Conservation (phyloP, 2,113 vertebrate species). For the Progne subis region DNA sequence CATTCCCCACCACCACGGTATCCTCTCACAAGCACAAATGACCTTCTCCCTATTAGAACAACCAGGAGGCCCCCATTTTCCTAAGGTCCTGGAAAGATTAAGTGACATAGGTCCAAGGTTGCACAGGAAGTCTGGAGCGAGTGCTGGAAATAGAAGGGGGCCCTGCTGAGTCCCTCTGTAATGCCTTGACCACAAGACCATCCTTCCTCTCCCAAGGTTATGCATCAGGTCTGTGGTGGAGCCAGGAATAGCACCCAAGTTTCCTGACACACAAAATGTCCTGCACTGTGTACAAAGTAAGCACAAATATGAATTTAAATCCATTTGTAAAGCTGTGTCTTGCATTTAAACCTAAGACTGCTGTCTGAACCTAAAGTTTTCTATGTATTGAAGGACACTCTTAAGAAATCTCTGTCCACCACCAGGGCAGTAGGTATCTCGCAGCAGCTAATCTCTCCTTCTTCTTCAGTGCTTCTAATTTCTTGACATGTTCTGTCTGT, state of each 20-base stretch:
- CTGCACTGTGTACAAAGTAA: neutral
- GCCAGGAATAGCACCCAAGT: conserved; percentile 53
- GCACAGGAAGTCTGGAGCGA: conserved; percentile 63
- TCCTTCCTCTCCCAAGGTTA: conserved; percentile 63
- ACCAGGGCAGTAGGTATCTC: neutral
- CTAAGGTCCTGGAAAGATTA: conserved; percentile 49
- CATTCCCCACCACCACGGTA: neutral
- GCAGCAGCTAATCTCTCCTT: neutral
- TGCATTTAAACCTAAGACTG: neutral
- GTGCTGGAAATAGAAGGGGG: conserved; percentile 57
- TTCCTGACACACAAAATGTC: conserved; percentile 25
- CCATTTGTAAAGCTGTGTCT: neutral
- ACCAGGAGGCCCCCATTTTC: conserved; percentile 40
- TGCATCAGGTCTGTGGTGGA: neutral
- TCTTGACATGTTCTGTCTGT: neutral
- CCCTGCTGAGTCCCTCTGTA: neutral
- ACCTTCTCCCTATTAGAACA: conserved; percentile 22
- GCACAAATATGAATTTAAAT: neutral
- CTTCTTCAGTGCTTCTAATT: neutral
- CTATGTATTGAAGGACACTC: neutral
- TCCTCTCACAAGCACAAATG: conserved; percentile 8
- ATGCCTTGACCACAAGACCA: conserved; percentile 31
- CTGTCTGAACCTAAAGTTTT: neutral
- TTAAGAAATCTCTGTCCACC: neutral
- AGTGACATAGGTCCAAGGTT: conserved; percentile 61